Conservation (phyloP, 2,797 vertebrate species). For the Phoxinus dragarum region DNA sequence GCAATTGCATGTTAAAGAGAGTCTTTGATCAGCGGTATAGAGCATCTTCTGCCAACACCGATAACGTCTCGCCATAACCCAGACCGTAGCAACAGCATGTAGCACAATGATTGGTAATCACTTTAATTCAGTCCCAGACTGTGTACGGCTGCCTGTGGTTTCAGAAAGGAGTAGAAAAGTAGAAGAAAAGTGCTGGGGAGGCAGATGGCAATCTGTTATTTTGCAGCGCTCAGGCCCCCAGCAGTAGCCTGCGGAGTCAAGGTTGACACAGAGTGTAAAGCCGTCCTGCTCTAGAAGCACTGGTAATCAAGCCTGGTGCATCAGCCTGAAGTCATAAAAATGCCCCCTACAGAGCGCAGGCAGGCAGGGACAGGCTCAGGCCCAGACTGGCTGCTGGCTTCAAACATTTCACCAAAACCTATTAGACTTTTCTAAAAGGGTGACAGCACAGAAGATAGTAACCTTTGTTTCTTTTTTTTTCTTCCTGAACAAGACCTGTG, state of each 20-base stretch:
- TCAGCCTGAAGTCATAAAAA: constrained; percentile 57
- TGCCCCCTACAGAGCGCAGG: constrained; percentile 34
- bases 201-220: constrained; percentile 49
- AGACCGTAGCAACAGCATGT: constrained; percentile 41
- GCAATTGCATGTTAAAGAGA: too few relatives aligned
- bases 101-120: constrained; percentile 53
- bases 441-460: neutral
- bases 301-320: constrained; percentile 61
- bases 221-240: constrained; percentile 26
- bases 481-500: neutral
- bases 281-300: constrained; percentile 51
- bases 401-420: constrained; percentile 31
- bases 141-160: constrained; percentile 32
- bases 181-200: constrained; percentile 17
- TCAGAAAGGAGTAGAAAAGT: constrained; percentile 23
- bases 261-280: constrained; percentile 53
- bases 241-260: constrained; percentile 59
- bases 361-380: constrained; percentile 60
- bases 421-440: neutral
- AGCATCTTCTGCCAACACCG: constrained; percentile 34
- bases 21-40: neutral
- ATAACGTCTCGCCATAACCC: constrained; percentile 11
- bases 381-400: constrained; percentile 23
- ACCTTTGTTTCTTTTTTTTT: neutral
- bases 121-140: constrained; percentile 50